Evolutionary conservation across 2,888 invertebrate species (phyloP), one percentile per base, ranked within the genome.

Genomic region (Apamea sordens): DNA sequence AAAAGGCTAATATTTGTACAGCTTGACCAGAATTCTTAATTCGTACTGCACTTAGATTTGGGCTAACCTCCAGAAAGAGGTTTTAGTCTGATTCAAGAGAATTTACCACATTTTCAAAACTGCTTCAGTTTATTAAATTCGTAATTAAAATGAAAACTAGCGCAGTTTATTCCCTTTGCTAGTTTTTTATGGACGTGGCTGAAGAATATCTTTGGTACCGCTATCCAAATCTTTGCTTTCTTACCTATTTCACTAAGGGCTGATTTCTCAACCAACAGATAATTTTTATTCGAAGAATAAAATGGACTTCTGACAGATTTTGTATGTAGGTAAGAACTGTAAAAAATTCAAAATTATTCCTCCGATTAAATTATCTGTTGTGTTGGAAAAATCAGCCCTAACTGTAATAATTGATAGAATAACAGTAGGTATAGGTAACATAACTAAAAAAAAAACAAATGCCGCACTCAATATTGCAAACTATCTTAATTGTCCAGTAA

Each of bases 1-100:
- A 41, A 74, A 36, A 70, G 59, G 28, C 59, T 64, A 74, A 61
- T 59, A 69, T 83, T 83, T 53, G 67, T 56, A 15, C 32, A 28
- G 41, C 63, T 63, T 74, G 74, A 71, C 41, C 47, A 59, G 82
- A 83, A 83, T 83, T 79, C 71, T 74, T 83, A 84, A 83, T 79
- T 61, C 21, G 65, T 28, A 18, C 44, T 79, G 70, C 73, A 61
- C 53, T 79, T 67, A 65, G 41, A 56, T 74, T 79, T 50, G 28
- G 53, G 18, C 74, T 28, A 47, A n/a, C n/a, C 2, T 74, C 56
- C 44, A 71, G 15, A 28, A 56, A 36, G 7, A 21, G 24, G 6
- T 11, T n/a, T 11, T 13, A 65, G 21, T 10, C 15, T 47, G 18
- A 24, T 41, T 28, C 7, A 24, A 28, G 11, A 28, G 28, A 28